These are phyloP conservation scores for Dipodomys merriami DNA, from an alignment of 2,113 vertebrate species.

Conservation along the genomic window DNA sequence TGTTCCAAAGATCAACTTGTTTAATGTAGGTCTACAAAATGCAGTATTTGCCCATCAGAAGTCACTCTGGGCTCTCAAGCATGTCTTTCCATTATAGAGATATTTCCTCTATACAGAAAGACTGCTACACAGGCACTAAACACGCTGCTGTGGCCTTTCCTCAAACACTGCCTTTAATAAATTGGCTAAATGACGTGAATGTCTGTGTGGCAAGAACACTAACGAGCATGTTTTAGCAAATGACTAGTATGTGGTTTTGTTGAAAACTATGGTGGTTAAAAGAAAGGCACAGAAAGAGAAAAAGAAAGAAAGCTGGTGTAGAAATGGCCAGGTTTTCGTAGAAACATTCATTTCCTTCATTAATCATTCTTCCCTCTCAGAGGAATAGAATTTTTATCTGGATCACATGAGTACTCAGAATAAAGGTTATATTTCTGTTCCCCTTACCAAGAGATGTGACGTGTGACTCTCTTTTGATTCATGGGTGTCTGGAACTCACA, in stretches of 20 bases:
- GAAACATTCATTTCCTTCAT: not conserved
- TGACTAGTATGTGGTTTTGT: slow-evolving; percentile 51
- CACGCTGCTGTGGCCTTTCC: slow-evolving; percentile 50
- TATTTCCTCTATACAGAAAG: slow-evolving; percentile 54
- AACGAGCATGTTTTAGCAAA: slow-evolving; percentile 42
- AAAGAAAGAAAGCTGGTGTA: not conserved
- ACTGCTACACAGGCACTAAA: slow-evolving; percentile 58
- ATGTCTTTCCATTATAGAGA: slow-evolving; percentile 41
- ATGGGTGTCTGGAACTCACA: not conserved
- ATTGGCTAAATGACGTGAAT: slow-evolving; percentile 15
- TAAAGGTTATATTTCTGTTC: not conserved
- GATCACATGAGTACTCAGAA: not conserved
- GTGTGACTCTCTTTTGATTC: not conserved
- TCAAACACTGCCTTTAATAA: slow-evolving; percentile 68
- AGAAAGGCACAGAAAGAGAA: not conserved
- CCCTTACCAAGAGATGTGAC: not conserved
- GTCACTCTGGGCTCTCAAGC: not conserved
- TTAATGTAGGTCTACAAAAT: not conserved
- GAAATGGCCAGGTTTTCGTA: slow-evolving; percentile 20
- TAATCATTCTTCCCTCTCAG: slow-evolving; percentile 28
- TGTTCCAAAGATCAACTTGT: not conserved
- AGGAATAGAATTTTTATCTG: slow-evolving; percentile 5
- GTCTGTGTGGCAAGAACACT: not conserved
- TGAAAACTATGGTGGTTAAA: slow-evolving; percentile 52
- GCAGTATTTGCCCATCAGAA: not conserved